Evolutionary conservation across 2,888 invertebrate genomes (phyloP).

Genomic region (Ennomos fuscantarius): DNA sequence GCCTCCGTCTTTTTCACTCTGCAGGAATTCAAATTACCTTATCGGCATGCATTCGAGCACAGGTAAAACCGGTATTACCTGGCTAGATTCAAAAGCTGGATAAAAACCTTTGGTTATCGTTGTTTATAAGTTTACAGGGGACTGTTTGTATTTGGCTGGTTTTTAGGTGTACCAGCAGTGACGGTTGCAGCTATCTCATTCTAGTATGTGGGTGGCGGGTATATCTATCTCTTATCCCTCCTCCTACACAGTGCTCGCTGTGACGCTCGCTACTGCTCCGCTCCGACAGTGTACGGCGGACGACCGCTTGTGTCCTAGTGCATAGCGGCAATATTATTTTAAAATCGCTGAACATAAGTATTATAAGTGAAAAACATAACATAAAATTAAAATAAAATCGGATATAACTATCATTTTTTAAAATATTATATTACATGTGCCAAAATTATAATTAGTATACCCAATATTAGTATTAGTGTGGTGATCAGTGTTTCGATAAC

Average conservation of each 20-base stretch:
- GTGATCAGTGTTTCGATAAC: conserved; percentile 67
- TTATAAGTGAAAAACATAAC: conserved; percentile 49
- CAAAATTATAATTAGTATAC: conserved; percentile 24
- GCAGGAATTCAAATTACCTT: conserved; percentile 81
- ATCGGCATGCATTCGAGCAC: conserved; percentile 73
- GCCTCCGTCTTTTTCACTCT: conserved; percentile 80
- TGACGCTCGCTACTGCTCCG: conserved; percentile 67
- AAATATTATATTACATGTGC: conserved; percentile 18
- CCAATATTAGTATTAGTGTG: conserved; percentile 70
- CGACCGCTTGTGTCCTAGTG: conserved; percentile 67
- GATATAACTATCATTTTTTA: conserved; percentile 24
- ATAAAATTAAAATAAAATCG: conserved; percentile 40
- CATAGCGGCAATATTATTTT: conserved; percentile 51
- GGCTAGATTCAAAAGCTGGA: conserved; percentile 54
- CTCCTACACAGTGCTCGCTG: conserved; percentile 71
- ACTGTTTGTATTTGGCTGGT: conserved; percentile 69
- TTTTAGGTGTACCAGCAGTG: conserved; percentile 70
- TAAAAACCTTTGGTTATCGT: conserved; percentile 44
- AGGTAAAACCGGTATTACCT: conserved; percentile 80
- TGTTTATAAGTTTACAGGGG: conserved; percentile 57
- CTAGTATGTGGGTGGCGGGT: conserved; percentile 47
- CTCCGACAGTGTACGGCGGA: conserved; percentile 74
- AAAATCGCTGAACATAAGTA: conserved; percentile 50
- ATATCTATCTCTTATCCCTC: conserved; percentile 64
- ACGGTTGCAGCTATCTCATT: conserved; percentile 61